Evolutionary conservation across 2,797 vertebrate species (phyloP).

Genomic region (Aselliscus stoliczkanus): DNA sequence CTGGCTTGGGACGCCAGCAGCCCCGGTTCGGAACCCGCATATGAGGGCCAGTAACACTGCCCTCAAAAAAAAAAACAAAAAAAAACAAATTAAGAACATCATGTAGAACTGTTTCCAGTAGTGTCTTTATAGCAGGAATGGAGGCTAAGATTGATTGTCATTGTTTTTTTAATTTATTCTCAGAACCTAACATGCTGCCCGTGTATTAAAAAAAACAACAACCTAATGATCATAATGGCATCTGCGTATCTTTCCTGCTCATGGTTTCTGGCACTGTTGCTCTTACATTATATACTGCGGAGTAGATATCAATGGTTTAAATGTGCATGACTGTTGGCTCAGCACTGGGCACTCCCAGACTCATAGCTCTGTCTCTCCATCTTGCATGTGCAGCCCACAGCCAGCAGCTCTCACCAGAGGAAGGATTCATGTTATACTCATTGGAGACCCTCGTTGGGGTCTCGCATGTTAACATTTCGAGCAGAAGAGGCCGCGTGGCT

Average conservation of each 20-base stretch:
- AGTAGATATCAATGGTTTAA: neutral
- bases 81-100: conserved; percentile 56
- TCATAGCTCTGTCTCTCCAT: neutral
- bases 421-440: neutral
- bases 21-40: too few relatives aligned
- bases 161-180: conserved; percentile 62
- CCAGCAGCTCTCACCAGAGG: neutral
- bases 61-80: too few relatives aligned
- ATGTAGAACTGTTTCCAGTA: conserved; percentile 47
- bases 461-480: neutral
- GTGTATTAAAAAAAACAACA: neutral
- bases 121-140: conserved; percentile 54
- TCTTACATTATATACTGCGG: neutral
- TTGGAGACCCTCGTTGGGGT: neutral
- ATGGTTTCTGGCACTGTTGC: neutral
- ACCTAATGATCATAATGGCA: neutral
- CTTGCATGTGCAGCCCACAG: neutral
- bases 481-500: neutral
- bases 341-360: neutral
- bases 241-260: conserved; percentile 1
- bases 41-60: too few relatives aligned
- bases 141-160: conserved; percentile 60
- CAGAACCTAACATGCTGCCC: conserved; percentile 48
- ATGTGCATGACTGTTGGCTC: neutral
- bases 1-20: too few relatives aligned